Base-by-base conservation (phyloP, 2,888 invertebrate species). In the Tillus elongatus region DNA sequence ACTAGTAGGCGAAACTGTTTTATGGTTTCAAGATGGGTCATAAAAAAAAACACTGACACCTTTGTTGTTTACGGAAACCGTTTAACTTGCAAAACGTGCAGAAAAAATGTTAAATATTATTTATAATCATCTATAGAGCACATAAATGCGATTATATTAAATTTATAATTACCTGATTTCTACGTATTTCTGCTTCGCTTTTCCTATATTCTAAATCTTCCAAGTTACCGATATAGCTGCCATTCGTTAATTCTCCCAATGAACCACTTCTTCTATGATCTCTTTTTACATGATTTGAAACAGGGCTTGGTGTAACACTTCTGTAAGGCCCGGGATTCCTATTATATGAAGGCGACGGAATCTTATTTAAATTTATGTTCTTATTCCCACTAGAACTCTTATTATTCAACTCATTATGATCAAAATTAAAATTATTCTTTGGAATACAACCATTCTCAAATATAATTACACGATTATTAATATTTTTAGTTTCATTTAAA, bases 301-400 rank as follows among this genome's bases (percentile, higher is more conserved):
- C 48, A 3, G 64, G 62, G 45, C 58, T 61, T 2, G 66, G 61
- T 1, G 64, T 64, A 9, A 60, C 47, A 40, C 64, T 66, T 40
- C 65, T 47, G 33, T 53, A 51, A 6, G 53, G 54, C 33, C 57
- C 58, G 1, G 70, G 70, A 51, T 72, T 70, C 11, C 72, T 63
- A 56, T 71, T 70, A 47, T 69, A 72, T 13, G 68, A 68, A 0
- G 72, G 72, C 45, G 71, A 71, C 2, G 71, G 71, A 13, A 64
- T 60, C 30, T 64, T 61, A 35, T 58, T 61, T 3, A 60, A 46
- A 43, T 63, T 63, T 14, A 58, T 51, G 29, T 61, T 58, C 41
- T 63, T 60, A 39, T 49, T 57, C 13, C 43, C 43, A 35, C 49
- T 51, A 2, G 54, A 51, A 4, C 43, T 48, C 43, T 60, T 63